Evolutionary conservation across 2,888 invertebrate species (phyloP).

Genomic region (Pardosa pseudoannulata): DNA sequence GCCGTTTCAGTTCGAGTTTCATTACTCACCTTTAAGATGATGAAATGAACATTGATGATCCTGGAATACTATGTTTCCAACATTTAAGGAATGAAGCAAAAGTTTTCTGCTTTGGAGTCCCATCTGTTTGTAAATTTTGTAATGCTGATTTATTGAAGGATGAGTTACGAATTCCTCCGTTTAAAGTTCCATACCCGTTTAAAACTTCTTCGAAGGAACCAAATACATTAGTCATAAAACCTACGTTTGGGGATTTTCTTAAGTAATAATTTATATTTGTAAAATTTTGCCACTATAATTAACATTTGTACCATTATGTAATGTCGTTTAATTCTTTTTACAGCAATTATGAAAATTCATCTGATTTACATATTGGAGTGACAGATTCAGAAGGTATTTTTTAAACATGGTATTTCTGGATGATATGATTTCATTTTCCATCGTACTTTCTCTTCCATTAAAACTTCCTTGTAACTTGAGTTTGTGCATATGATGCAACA

Average conservation of each 20-base stretch:
- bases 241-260: slow-evolving; percentile 91
- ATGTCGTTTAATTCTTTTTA: slow-evolving; percentile 75
- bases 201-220: slow-evolving; percentile 87
- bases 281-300: neutral
- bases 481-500: too few relatives aligned
- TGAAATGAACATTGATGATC: slow-evolving; percentile 44
- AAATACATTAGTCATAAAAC: slow-evolving; percentile 89
- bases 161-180: slow-evolving; percentile 84
- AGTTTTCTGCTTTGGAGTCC: slow-evolving; percentile 88
- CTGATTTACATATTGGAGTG: slow-evolving; percentile 93
- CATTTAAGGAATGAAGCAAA: slow-evolving; percentile 87
- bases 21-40: too few relatives aligned
- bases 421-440: too few relatives aligned
- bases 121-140: slow-evolving; percentile 88
- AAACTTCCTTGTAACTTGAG: too few relatives aligned
- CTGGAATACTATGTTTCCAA: slow-evolving; percentile 88
- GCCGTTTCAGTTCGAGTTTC: too few relatives aligned
- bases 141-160: slow-evolving; percentile 73
- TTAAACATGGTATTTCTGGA: too few relatives aligned
- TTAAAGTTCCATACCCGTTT: slow-evolving; percentile 89
- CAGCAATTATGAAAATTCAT: slow-evolving; percentile 83
- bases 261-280: slow-evolving; percentile 79
- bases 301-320: neutral
- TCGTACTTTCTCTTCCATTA: too few relatives aligned
- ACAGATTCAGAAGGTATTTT: slow-evolving; percentile 84